Evolutionary conservation across 2,888 invertebrate species (phyloP).

Genomic region (Athripsodes cinereus): DNA sequence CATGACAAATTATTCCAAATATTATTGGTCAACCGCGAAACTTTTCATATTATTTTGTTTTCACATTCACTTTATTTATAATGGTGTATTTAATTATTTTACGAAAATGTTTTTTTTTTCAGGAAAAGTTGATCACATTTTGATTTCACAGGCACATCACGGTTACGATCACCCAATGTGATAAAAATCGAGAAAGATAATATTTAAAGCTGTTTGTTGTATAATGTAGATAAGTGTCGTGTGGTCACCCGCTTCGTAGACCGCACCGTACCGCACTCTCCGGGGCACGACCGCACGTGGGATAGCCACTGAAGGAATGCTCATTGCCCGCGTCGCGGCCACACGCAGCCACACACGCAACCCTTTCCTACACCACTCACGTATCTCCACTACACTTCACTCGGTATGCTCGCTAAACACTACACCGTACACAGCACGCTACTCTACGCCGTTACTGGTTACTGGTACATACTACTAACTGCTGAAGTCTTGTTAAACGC

Average conservation of each 20-base stretch:
- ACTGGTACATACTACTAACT: too few relatives aligned
- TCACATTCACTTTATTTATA: neutral
- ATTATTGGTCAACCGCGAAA: too few relatives aligned
- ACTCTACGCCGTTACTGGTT: conserved; percentile 1
- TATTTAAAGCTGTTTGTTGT: conserved; percentile 1
- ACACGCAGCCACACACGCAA: conserved; percentile 39
- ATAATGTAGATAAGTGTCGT: conserved; percentile 29
- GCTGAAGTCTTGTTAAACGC: neutral
- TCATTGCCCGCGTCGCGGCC: conserved; percentile 32
- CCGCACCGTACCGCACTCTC: conserved; percentile 13
- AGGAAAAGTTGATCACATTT: neutral
- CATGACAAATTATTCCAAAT: too few relatives aligned
- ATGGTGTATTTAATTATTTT: neutral
- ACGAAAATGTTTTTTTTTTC: neutral
- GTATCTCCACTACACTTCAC: neutral
- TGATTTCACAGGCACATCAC: conserved; percentile 10
- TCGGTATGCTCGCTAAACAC: neutral
- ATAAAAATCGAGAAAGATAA: conserved; percentile 17
- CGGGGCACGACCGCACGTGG: conserved; percentile 19
- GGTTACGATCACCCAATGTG: conserved; percentile 16
- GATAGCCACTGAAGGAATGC: conserved; percentile 31
- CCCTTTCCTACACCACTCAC: conserved; percentile 33
- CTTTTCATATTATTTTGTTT: neutral
- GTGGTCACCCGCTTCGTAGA: conserved; percentile 31
- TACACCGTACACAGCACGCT: neutral